Evolutionary conservation across 2,113 vertebrate genomes (phyloP), one percentile per base, ranked within the genome.

Genomic region (Poicephalus gulielmi): DNA sequence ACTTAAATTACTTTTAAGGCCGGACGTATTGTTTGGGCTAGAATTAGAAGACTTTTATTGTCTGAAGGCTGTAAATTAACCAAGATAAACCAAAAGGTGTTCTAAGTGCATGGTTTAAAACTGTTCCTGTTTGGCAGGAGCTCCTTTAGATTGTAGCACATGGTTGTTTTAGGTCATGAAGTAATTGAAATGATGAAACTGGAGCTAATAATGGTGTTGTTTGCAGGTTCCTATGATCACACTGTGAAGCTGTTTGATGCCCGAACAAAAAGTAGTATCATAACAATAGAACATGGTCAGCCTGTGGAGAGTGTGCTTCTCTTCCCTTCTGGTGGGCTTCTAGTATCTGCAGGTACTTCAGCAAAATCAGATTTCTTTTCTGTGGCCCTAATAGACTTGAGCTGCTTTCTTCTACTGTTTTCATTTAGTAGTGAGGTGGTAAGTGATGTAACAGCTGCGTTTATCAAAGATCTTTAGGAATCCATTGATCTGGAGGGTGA

Each of bases 271-370:
- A 97, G 98, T 59, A 99, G 99, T 69, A 98, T 99, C 70, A 98
- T 99, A 96, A 99, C 97, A 14, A 98, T 99, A 94, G 98, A 99
- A 31, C 99, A 99, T 1, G 99, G 99, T 13, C 99, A 99, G 70
- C 99, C 99, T 7, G 99, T 99, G 93, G 99, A 99, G 95, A 99
- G 98, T 9, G 98, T 99, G n/a, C 98, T 99, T 66, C 98, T 99
- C 0, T 99, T 99, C 93, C 99, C 99, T 11, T 99, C 99, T 68
- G 99, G 99, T 75, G 99, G 99, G 23, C 99, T 99, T 81, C 98
- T 99, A 2, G 99, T 99, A 12, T 99, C 99, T 85, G 98, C 99
- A 99, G 99, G 99, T 99, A 97, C 53, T 70, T 91, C 20, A 75
- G 0, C 60, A 31, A 71, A 88, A 39, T 52, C 1, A 76, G 3